Evolutionary conservation across 2,797 vertebrate genomes (phyloP).

Genomic region (Sebastes cheni): DNA sequence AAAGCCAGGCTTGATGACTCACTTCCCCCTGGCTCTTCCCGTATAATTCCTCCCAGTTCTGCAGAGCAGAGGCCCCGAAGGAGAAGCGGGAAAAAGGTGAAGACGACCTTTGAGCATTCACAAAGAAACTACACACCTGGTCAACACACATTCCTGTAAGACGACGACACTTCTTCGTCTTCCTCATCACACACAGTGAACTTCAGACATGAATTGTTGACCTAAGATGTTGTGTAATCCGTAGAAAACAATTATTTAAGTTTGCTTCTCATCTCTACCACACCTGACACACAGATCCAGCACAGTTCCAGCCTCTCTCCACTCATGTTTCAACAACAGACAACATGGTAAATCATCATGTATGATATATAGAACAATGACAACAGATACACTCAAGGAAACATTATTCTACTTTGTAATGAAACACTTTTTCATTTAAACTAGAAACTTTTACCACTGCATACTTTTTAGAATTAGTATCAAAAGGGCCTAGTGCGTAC

Average conservation of each 20-base stretch:
- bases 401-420: not conserved
- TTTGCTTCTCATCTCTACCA: not conserved
- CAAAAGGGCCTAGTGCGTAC: not conserved
- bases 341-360: not conserved
- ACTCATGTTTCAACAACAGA: not conserved
- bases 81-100: constrained; percentile 34
- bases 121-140: constrained; percentile 26
- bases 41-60: constrained; percentile 57
- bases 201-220: not conserved
- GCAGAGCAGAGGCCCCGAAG: constrained; percentile 28
- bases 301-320: not conserved
- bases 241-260: not conserved
- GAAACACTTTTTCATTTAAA: not conserved
- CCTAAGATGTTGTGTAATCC: not conserved
- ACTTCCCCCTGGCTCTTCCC: constrained; percentile 62
- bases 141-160: not conserved
- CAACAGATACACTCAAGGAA: not conserved
- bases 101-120: not conserved
- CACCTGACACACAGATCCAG: not conserved
- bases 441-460: not conserved
- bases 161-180: not conserved
- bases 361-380: not conserved
- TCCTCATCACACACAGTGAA: not conserved
- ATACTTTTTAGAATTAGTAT: not conserved
- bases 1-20: constrained; percentile 66